These are phyloP conservation scores for Trematomus bernacchii DNA, from an alignment of 2,797 vertebrate species.

Conservation along the genomic window DNA sequence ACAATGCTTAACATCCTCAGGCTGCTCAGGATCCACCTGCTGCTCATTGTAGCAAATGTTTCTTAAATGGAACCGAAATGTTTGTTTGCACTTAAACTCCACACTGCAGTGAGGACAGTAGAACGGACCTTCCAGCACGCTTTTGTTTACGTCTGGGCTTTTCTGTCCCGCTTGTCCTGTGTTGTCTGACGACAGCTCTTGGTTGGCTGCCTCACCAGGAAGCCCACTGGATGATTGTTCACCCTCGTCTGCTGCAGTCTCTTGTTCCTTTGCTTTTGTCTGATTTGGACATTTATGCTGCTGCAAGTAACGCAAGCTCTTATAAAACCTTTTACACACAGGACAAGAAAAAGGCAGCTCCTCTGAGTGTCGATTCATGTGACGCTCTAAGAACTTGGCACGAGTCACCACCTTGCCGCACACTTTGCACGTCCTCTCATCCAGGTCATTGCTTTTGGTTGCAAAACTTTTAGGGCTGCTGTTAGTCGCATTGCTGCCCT, in stretches of 20 bases:
- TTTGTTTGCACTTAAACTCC: slow-evolving; percentile 82
- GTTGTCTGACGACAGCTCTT: slow-evolving; percentile 38
- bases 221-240: slow-evolving; percentile 54
- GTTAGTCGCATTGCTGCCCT: slow-evolving; percentile 12
- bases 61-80: slow-evolving; percentile 77
- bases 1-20: slow-evolving; percentile 71
- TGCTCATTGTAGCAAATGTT: slow-evolving; percentile 82
- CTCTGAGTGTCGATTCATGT: slow-evolving; percentile 71
- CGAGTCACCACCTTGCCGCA: slow-evolving; percentile 69
- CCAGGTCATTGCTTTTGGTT: slow-evolving; percentile 53
- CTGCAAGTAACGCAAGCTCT: slow-evolving; percentile 71
- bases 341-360: slow-evolving; percentile 65
- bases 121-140: slow-evolving; percentile 66
- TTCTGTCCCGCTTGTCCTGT: slow-evolving; percentile 14
- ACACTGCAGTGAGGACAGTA: slow-evolving; percentile 81
- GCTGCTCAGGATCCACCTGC: slow-evolving; percentile 78
- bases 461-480: slow-evolving; percentile 34
- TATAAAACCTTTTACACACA: slow-evolving; percentile 70
- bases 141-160: slow-evolving; percentile 61
- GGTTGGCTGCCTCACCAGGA: slow-evolving; percentile 26
- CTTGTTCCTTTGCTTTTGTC: slow-evolving; percentile 39
- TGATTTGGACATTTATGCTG: slow-evolving; percentile 69
- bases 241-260: slow-evolving; percentile 1
- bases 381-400: slow-evolving; percentile 63
- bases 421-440: slow-evolving; percentile 75